These are phyloP conservation scores for Herpetotheres cachinnans DNA, from an alignment of 2,113 vertebrate genomes.

Conservation along the genomic window DNA sequence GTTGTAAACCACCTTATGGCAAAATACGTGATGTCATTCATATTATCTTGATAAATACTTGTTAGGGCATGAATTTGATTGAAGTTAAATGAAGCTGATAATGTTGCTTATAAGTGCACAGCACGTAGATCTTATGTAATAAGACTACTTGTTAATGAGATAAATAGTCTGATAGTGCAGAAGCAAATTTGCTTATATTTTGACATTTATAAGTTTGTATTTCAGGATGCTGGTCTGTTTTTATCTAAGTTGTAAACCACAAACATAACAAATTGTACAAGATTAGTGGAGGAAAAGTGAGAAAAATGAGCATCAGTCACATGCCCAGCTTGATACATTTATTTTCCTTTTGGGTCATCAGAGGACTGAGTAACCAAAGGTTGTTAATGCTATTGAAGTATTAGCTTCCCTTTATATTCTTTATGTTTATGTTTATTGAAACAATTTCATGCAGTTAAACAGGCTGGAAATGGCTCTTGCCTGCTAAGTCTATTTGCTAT, in stretches of 20 bases:
- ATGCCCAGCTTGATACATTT: neutral
- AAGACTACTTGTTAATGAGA: neutral
- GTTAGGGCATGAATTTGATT: conserved; percentile 35
- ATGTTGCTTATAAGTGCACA: neutral
- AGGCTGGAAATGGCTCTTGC: neutral
- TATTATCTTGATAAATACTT: conserved; percentile 48
- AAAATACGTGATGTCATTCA: conserved; percentile 44
- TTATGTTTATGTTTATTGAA: neutral
- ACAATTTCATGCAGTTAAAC: neutral
- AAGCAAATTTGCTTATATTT: conserved; percentile 3
- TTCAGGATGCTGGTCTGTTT: neutral
- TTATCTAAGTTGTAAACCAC: neutral
- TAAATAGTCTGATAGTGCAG: neutral
- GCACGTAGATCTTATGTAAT: neutral
- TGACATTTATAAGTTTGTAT: neutral
- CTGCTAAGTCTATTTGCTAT: neutral
- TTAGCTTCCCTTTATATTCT: neutral
- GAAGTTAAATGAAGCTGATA: conserved; percentile 45
- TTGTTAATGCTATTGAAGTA: neutral
- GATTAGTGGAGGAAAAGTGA: neutral
- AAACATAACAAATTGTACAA: neutral
- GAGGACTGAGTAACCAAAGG: neutral
- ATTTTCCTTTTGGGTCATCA: neutral
- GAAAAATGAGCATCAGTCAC: neutral
- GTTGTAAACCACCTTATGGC: conserved; percentile 48